Conservation (phyloP, 1,140 invertebrate species). For the Rhyzopertha dominica region DNA sequence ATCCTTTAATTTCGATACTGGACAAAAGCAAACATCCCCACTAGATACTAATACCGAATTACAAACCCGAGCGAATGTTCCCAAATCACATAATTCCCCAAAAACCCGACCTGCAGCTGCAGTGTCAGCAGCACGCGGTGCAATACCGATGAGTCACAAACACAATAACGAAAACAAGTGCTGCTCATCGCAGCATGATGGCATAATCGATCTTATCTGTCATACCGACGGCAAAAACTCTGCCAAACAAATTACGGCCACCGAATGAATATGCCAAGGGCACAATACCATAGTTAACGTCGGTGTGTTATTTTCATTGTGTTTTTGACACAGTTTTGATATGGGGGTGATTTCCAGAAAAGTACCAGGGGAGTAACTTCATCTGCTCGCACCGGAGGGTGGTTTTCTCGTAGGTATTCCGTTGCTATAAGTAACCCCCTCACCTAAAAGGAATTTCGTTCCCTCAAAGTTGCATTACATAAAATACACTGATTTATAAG, state of each 20-base stretch:
- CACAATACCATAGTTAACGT: slow-evolving; percentile 16
- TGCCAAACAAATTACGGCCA: slow-evolving; percentile 19
- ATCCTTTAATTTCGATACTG: no score
- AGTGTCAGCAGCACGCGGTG: no score
- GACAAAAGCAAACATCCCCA: no score
- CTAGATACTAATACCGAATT: no score
- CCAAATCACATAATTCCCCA: no score
- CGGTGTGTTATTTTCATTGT: not conserved
- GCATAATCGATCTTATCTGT: slow-evolving; percentile 21
- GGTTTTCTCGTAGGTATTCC: slow-evolving; percentile 10
- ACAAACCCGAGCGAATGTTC: no score
- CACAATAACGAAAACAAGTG: slow-evolving; percentile 13
- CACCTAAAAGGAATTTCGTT: slow-evolving; percentile 8
- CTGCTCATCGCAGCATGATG: slow-evolving; percentile 14
- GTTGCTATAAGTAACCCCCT: slow-evolving; percentile 5
- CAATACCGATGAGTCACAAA: no score
- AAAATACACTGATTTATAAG: no score
- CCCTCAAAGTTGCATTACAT: not conserved
- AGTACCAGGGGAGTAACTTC: no score
- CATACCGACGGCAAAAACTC: slow-evolving; percentile 11
- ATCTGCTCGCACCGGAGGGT: no score
- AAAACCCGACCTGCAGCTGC: no score
- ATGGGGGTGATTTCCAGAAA: no score
- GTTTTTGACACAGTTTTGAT: slow-evolving; percentile 18
- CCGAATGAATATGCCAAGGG: slow-evolving; percentile 18